Percentiles rank a stretch among this genome's conserved stretches.
phyloP scores from a whole-genome alignment of 2,797 vertebrate genomes.

The Antennarius maculatus region DNA sequence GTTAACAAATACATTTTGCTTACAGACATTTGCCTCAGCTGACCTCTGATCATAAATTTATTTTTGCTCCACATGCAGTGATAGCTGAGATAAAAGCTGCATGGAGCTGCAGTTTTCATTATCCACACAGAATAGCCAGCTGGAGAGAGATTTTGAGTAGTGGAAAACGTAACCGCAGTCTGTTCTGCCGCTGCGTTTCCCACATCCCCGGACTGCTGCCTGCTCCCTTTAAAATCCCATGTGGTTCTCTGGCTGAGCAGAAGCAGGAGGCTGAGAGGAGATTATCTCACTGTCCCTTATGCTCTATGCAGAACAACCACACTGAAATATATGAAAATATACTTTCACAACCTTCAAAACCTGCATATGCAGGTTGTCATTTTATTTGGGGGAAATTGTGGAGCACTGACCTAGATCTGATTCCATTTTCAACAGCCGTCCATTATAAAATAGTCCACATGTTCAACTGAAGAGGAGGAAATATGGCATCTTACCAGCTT shows the following conservation, averaged over 20 bases:
- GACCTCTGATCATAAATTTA: slow-evolving; percentile 26
- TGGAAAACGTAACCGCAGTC: slow-evolving; percentile 42
- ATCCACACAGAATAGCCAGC: slow-evolving; percentile 42
- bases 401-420: slow-evolving; percentile 23
- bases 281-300: slow-evolving; percentile 56
- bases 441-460: slow-evolving; percentile 35
- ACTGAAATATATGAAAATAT: slow-evolving; percentile 19
- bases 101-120: slow-evolving; percentile 44
- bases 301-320: slow-evolving; percentile 24
- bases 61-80: slow-evolving; percentile 23
- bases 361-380: not conserved
- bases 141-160: slow-evolving; percentile 34
- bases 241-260: slow-evolving; percentile 43
- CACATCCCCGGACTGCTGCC: slow-evolving; percentile 45
- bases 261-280: slow-evolving; percentile 32
- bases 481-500: slow-evolving; percentile 47
- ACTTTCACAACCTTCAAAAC: not conserved
- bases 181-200: slow-evolving; percentile 48
- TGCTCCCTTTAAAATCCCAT: slow-evolving; percentile 51
- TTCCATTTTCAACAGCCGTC: slow-evolving; percentile 12
- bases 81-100: slow-evolving; percentile 39
- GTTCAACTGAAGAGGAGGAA: slow-evolving; percentile 24
- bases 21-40: slow-evolving; percentile 23
- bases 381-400: not conserved
- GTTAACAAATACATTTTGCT: slow-evolving; percentile 40